These are phyloP conservation scores for Triplophysa dalaica DNA, from an alignment of 2,113 vertebrate genomes.

Conservation along the genomic window DNA sequence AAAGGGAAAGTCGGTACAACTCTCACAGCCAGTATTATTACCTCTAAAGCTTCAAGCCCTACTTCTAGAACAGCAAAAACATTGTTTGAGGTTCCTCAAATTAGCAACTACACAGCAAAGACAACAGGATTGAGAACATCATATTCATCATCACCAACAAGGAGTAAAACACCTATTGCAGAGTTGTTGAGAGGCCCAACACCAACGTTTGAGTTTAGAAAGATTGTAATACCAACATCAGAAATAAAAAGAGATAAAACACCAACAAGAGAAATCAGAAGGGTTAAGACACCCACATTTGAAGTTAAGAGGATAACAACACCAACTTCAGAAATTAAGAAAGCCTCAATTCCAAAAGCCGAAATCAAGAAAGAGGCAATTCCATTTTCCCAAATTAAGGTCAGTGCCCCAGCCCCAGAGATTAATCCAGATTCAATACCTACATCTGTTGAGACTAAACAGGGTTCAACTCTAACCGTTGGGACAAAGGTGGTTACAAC, in stretches of 20 bases:
- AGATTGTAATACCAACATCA: slow-evolving; percentile 30
- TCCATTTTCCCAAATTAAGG: slow-evolving; percentile 50
- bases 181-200: slow-evolving; percentile 40
- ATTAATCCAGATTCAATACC: slow-evolving; percentile 33
- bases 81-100: slow-evolving; percentile 77
- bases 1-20: slow-evolving; percentile 12
- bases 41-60: slow-evolving; percentile 65
- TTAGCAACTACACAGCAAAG: slow-evolving; percentile 72
- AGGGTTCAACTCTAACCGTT: slow-evolving; percentile 50
- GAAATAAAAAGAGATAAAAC: slow-evolving; percentile 41
- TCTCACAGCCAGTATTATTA: slow-evolving; percentile 47
- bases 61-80: slow-evolving; percentile 70
- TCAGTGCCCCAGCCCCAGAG: slow-evolving; percentile 41
- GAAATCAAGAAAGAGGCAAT: slow-evolving; percentile 52
- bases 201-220: slow-evolving; percentile 43
- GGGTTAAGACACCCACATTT: slow-evolving; percentile 26
- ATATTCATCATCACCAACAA: slow-evolving; percentile 64
- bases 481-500: slow-evolving; percentile 55
- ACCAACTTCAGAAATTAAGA: slow-evolving; percentile 46
- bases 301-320: slow-evolving; percentile 44
- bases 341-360: slow-evolving; percentile 21
- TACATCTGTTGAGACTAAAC: slow-evolving; percentile 34
- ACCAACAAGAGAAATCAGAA: slow-evolving; percentile 49
- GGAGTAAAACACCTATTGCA: slow-evolving; percentile 34
- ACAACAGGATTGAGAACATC: slow-evolving; percentile 53